These are phyloP conservation scores for Aphis gossypii DNA, from an alignment of 1,140 invertebrate genomes.

Conservation along the genomic window DNA sequence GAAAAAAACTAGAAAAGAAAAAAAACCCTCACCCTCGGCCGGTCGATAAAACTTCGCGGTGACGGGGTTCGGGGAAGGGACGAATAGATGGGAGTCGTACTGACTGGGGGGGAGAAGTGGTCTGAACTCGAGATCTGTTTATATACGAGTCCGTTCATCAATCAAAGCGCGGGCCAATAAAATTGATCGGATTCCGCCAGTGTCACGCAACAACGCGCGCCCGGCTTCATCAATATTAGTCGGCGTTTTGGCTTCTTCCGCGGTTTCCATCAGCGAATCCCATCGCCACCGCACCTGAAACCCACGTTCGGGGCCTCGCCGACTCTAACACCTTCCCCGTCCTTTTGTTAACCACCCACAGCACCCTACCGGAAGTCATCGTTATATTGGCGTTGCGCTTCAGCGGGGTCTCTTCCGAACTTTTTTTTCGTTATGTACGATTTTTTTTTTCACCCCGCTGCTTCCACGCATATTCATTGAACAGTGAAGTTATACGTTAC, in stretches of 20 bases:
- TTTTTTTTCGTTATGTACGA: not conserved
- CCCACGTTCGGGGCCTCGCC: not conserved
- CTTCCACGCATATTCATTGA: not conserved
- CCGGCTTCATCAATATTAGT: slow-evolving; percentile 12
- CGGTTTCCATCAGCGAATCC: not conserved
- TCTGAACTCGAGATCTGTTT: not conserved
- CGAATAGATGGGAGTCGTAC: no score
- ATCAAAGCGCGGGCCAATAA: slow-evolving; percentile 28
- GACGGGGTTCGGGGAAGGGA: not conserved
- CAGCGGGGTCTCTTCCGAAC: not conserved
- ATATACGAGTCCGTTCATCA: slow-evolving; percentile 25
- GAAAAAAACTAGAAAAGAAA: not conserved
- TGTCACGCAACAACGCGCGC: slow-evolving; percentile 20
- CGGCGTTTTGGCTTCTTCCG: not conserved
- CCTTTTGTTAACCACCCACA: not conserved
- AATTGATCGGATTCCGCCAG: slow-evolving; percentile 38
- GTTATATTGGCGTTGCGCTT: not conserved
- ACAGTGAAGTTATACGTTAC: not conserved
- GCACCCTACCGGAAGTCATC: not conserved
- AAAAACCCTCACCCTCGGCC: not conserved
- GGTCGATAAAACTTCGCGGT: slow-evolving; percentile 15
- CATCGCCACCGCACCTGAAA: not conserved
- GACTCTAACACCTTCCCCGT: not conserved
- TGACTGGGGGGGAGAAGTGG: not conserved
- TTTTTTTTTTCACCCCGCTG: not conserved